Evolutionary conservation across 2,797 vertebrate genomes (phyloP).

Genomic region (Cuculus canorus): DNA sequence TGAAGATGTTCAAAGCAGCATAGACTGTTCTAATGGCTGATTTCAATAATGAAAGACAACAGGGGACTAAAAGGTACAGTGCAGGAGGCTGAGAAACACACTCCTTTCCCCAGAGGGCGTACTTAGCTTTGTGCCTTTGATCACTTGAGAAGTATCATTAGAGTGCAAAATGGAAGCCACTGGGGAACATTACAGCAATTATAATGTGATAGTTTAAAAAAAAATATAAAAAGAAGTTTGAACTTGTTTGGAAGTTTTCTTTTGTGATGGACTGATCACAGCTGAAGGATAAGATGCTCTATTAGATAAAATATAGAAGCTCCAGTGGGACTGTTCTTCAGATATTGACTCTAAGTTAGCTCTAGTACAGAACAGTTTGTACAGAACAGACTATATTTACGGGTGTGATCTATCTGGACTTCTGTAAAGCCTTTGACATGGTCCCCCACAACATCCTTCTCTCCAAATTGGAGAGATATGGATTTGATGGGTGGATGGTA

Average conservation of each 20-base stretch:
- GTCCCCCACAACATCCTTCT: too few relatives aligned
- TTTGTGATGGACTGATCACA: background rate
- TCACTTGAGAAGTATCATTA: constrained; percentile 51
- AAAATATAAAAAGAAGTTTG: constrained; percentile 11
- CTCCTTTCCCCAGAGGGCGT: constrained; percentile 64
- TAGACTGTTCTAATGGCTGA: constrained; percentile 36
- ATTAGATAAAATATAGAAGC: background rate
- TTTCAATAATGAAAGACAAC: constrained; percentile 62
- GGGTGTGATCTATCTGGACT: too few relatives aligned
- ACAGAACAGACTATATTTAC: constrained; percentile 26
- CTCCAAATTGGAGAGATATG: too few relatives aligned
- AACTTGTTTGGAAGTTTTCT: constrained; percentile 29
- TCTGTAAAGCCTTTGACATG: too few relatives aligned
- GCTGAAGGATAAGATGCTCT: background rate
- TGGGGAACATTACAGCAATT: constrained; percentile 46
- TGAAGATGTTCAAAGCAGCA: constrained; percentile 18
- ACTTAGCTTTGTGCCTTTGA: constrained; percentile 66
- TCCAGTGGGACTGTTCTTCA: background rate
- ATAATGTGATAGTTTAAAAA: constrained; percentile 25
- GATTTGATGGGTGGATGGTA: too few relatives aligned
- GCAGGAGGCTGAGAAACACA: constrained; percentile 35
- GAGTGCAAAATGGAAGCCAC: constrained; percentile 53
- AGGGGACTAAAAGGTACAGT: constrained; percentile 52
- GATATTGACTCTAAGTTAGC: background rate
- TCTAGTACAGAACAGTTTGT: background rate